Conservation (phyloP, 2,888 invertebrate genomes). For the Cheilosia vulpina region DNA sequence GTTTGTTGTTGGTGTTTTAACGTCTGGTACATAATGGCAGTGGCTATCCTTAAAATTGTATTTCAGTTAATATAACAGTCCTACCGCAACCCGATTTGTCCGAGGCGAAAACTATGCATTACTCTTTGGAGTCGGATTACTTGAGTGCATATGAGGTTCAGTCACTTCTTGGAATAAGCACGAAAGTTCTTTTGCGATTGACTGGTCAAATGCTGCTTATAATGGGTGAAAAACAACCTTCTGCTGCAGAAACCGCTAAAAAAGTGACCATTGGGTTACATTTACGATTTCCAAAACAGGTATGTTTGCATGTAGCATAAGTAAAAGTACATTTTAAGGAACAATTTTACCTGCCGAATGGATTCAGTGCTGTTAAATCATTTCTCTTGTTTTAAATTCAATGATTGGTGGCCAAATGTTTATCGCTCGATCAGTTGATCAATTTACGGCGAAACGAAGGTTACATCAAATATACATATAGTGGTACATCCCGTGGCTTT, state of each 20-base stretch:
- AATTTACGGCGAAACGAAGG: too few species aligned
- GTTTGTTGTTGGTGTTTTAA: constrained; percentile 69
- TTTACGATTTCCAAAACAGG: constrained; percentile 94
- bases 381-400: background rate
- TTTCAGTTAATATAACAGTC: constrained; percentile 80
- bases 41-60: background rate
- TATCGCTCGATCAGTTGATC: too few species aligned
- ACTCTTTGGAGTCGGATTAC: constrained; percentile 77
- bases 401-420: too few species aligned
- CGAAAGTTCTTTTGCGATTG: constrained; percentile 91
- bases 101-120: constrained; percentile 77
- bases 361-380: too few species aligned
- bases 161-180: constrained; percentile 85
- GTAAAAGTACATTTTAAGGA: background rate
- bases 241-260: constrained; percentile 81
- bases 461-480: too few species aligned
- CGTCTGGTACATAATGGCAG: background rate
- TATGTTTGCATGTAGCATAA: constrained; percentile 78
- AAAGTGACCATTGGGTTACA: constrained; percentile 94
- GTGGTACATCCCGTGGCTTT: too few species aligned
- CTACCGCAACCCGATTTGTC: constrained; percentile 80
- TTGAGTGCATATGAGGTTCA: constrained; percentile 78
- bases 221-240: constrained; percentile 83
- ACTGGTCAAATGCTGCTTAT: constrained; percentile 93
- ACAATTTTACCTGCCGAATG: too few species aligned